phyloP scores from a whole-genome alignment of 2,113 vertebrate species.

The Sardina pilchardus region DNA sequence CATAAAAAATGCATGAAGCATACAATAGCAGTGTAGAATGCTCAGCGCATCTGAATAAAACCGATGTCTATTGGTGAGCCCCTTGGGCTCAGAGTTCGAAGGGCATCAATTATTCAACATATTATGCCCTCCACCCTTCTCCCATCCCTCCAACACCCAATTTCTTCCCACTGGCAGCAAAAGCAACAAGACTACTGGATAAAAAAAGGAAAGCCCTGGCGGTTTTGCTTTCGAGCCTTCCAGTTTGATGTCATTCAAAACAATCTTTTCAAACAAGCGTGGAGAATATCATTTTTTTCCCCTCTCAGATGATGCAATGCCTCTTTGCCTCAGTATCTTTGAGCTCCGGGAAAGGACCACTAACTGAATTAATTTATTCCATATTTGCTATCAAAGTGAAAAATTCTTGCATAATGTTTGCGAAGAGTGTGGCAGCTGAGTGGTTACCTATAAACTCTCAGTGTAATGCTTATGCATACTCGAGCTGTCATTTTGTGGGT shows the following conservation, averaged over 20 bases:
- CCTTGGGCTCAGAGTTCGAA: slow-evolving; percentile 57
- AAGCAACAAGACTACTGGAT: slow-evolving; percentile 52
- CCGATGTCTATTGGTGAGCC: slow-evolving; percentile 59
- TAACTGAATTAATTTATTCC: slow-evolving; percentile 33
- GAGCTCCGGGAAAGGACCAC: slow-evolving; percentile 16
- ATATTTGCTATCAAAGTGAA: slow-evolving; percentile 16
- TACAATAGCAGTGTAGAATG: slow-evolving; percentile 56
- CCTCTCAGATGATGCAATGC: not conserved
- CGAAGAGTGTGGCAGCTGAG: not conserved
- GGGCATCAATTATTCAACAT: slow-evolving; percentile 74
- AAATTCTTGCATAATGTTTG: slow-evolving; percentile 21
- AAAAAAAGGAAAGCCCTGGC: slow-evolving; percentile 45
- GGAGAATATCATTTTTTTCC: slow-evolving; percentile 48
- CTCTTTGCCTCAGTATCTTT: not conserved
- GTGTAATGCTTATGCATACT: slow-evolving; percentile 36
- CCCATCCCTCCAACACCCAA: slow-evolving; percentile 1
- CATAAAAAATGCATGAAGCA: slow-evolving; percentile 64
- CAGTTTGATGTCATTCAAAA: slow-evolving; percentile 52
- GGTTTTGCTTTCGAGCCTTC: slow-evolving; percentile 52
- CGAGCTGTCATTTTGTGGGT: slow-evolving; percentile 2
- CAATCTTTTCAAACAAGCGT: slow-evolving; percentile 42
- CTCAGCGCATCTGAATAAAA: slow-evolving; percentile 64
- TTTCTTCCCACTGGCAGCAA: slow-evolving; percentile 41
- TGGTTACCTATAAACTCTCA: slow-evolving; percentile 12
- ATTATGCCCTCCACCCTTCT: slow-evolving; percentile 37